Percentiles rank a stretch among this genome's conserved stretches.
phyloP scores from a whole-genome alignment of 2,797 vertebrate genomes.

The Adrianichthys oophorus region DNA sequence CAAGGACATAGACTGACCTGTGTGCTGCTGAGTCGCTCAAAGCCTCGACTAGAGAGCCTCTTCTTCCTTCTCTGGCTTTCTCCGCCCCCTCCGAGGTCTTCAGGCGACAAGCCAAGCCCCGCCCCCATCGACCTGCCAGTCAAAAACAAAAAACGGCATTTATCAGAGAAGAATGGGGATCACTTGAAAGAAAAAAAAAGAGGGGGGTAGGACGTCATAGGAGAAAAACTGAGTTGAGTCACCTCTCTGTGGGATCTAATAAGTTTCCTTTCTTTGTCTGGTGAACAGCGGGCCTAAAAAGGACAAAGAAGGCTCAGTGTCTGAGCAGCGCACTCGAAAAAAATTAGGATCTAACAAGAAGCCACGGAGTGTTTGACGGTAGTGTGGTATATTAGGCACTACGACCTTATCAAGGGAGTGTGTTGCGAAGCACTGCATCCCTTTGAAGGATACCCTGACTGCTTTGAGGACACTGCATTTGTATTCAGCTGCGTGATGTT shows the following conservation, averaged over 20 bases:
- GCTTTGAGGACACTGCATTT: slow-evolving; percentile 58
- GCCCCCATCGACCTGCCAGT: slow-evolving; percentile 83
- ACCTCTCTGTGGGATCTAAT: slow-evolving; percentile 62
- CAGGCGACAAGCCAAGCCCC: slow-evolving; percentile 83
- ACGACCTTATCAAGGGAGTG: slow-evolving; percentile 47
- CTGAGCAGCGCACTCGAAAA: slow-evolving; percentile 43
- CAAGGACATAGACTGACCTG: slow-evolving; percentile 75
- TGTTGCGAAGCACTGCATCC: slow-evolving; percentile 30
- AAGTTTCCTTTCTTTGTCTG: slow-evolving; percentile 49
- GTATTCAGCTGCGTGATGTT: slow-evolving; percentile 63
- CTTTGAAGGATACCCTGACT: slow-evolving; percentile 54
- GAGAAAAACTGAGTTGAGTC: slow-evolving; percentile 58
- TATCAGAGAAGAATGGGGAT: slow-evolving; percentile 54
- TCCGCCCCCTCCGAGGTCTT: slow-evolving; percentile 78
- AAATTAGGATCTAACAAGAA: slow-evolving; percentile 61
- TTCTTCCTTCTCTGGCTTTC: slow-evolving; percentile 86
- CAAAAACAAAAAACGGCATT: slow-evolving; percentile 67
- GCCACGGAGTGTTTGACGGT: slow-evolving; percentile 58
- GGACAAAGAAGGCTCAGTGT: slow-evolving; percentile 33
- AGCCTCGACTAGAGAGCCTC: slow-evolving; percentile 82
- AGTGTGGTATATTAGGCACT: slow-evolving; percentile 48
- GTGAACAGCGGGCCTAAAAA: slow-evolving; percentile 47
- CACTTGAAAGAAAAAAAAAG: slow-evolving; percentile 46
- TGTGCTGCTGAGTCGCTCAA: slow-evolving; percentile 76
- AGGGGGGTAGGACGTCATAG: slow-evolving; percentile 48